Evolutionary conservation across 1,140 invertebrate genomes (phyloP).

Genomic region (Eurytemora carolleeae): DNA sequence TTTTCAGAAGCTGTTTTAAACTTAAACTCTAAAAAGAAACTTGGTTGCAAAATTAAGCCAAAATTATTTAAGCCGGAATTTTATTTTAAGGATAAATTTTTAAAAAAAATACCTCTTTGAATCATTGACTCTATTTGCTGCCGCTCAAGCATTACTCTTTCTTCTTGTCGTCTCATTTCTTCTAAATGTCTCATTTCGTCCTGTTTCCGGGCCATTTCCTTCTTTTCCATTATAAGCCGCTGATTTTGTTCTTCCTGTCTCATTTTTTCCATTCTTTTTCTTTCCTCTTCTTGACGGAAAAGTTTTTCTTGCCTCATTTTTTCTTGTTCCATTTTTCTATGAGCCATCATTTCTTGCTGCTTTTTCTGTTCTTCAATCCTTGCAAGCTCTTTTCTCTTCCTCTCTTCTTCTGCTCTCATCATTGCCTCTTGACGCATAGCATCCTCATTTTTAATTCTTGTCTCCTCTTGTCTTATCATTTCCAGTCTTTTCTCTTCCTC

Average conservation of each 20-base stretch:
- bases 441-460: not conserved
- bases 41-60: too few relatives aligned
- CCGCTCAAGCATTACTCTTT: not conserved
- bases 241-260: not conserved
- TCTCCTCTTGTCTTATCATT: not conserved
- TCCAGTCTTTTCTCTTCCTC: constrained; percentile 3
- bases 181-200: not conserved
- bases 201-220: not conserved
- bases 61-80: too few relatives aligned
- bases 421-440: not conserved
- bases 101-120: not conserved
- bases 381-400: not conserved
- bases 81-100: too few relatives aligned
- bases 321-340: not conserved
- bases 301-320: not conserved
- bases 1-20: too few relatives aligned
- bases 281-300: not conserved
- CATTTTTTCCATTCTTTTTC: not conserved
- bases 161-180: not conserved
- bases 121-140: not conserved
- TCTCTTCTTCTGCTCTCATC: not conserved
- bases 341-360: too few relatives aligned
- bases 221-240: not conserved
- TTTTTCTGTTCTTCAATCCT: not conserved
- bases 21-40: too few relatives aligned